Percentiles rank a stretch among this genome's conserved stretches.
Conservation (phyloP, 2,888 invertebrate species). For the Dione juno region DNA sequence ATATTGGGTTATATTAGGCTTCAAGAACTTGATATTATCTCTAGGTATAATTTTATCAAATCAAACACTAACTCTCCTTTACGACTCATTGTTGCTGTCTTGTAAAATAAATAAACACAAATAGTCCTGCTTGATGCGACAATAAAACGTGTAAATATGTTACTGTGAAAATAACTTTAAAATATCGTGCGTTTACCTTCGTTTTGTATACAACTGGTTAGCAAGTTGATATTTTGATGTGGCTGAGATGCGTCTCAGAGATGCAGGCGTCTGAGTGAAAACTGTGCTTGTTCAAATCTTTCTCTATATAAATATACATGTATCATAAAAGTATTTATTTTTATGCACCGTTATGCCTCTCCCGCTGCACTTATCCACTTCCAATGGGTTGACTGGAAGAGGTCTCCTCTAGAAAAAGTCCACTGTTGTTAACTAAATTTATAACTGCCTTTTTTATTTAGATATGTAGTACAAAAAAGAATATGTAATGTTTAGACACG, state of each 20-base stretch:
- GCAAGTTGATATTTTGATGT: background rate
- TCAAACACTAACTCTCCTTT: constrained; percentile 38
- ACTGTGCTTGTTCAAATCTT: background rate
- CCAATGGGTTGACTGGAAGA: no score
- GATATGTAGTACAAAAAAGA: no score
- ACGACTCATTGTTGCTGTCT: constrained; percentile 40
- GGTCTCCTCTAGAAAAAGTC: no score
- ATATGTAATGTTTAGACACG: no score
- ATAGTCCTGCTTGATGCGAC: constrained; percentile 43
- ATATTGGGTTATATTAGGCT: no score
- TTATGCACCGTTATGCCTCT: no score
- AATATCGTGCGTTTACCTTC: constrained; percentile 54
- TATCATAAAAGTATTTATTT: background rate
- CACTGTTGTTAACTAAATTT: no score
- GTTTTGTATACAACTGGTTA: constrained; percentile 38
- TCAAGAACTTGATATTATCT: background rate
- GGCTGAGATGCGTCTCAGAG: background rate
- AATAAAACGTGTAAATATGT: constrained; percentile 41
- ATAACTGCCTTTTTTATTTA: no score
- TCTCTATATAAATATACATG: background rate
- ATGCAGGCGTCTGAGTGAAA: background rate
- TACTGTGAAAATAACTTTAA: constrained; percentile 62
- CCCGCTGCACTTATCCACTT: no score
- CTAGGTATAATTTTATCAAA: constrained; percentile 26
- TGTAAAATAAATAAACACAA: constrained; percentile 45